These are phyloP conservation scores for Prunella fulvescens DNA, from an alignment of 2,113 vertebrate species.

Conservation along the genomic window DNA sequence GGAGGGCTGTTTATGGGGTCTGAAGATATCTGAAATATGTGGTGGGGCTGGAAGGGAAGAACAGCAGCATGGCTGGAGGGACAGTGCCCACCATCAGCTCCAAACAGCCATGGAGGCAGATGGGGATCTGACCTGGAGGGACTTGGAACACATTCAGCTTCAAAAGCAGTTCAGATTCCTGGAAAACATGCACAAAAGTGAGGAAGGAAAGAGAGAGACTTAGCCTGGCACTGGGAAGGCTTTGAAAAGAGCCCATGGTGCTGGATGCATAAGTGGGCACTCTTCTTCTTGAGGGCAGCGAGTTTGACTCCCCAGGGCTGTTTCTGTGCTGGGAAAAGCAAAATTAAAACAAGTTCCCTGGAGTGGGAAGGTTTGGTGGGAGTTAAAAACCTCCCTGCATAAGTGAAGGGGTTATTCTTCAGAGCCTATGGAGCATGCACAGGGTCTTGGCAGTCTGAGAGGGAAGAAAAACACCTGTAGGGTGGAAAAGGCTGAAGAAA, in stretches of 20 bases:
- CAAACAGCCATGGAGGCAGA: rapidly evolving
- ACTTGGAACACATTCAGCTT: background rate
- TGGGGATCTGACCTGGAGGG: background rate
- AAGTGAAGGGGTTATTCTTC: background rate
- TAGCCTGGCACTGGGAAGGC: background rate
- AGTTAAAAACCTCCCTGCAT: background rate
- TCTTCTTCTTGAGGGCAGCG: background rate
- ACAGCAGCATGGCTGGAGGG: background rate
- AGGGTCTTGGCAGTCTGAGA: background rate
- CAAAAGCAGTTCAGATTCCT: background rate
- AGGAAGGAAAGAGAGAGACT: background rate
- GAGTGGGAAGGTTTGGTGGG: background rate
- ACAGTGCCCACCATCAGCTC: background rate
- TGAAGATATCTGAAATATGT: background rate
- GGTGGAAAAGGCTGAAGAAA: background rate
- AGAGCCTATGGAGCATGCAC: rapidly evolving
- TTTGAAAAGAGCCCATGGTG: background rate
- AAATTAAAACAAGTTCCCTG: background rate
- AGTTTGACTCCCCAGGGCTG: background rate
- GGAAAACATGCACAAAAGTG: background rate
- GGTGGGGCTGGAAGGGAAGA: background rate
- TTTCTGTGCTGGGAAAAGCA: background rate
- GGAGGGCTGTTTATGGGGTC: background rate
- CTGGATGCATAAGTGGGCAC: background rate
- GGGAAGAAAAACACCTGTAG: background rate